Evolutionary conservation across 2,113 vertebrate genomes (phyloP).

Genomic region (Hymenochirus boettgeri): DNA sequence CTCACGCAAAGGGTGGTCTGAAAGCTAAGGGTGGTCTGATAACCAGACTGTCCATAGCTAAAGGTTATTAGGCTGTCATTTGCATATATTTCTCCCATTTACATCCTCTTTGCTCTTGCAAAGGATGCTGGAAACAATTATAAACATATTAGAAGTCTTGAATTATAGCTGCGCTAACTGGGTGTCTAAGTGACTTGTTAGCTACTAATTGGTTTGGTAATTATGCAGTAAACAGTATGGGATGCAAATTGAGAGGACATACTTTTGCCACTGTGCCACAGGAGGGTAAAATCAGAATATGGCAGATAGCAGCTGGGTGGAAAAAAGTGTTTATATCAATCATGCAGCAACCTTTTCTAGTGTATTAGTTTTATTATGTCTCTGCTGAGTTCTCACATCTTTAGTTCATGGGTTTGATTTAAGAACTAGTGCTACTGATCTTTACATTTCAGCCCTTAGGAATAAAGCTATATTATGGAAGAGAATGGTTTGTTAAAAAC

Average conservation of each 20-base stretch:
- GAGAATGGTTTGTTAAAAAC: neutral
- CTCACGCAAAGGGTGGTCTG: constrained; percentile 41
- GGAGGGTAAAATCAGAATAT: constrained; percentile 3
- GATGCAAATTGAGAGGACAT: constrained; percentile 13
- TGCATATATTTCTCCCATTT: constrained; percentile 37
- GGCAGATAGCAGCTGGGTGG: constrained; percentile 6
- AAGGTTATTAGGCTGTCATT: constrained; percentile 38
- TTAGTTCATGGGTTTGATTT: constrained; percentile 17
- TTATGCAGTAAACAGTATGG: constrained; percentile 35
- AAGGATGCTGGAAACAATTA: constrained; percentile 38
- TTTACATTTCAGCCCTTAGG: constrained; percentile 12
- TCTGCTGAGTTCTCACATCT: neutral
- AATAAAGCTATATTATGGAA: constrained; percentile 7
- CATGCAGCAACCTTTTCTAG: constrained; percentile 4
- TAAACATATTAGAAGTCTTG: constrained; percentile 41
- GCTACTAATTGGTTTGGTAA: constrained; percentile 36
- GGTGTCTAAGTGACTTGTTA: constrained; percentile 43
- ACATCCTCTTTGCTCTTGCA: constrained; percentile 20
- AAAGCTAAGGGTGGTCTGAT: constrained; percentile 22
- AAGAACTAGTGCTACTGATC: neutral
- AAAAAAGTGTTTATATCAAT: constrained; percentile 2
- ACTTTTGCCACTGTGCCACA: constrained; percentile 19
- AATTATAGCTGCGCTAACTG: constrained; percentile 41
- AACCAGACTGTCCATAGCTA: constrained; percentile 41
- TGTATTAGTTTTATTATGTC: constrained; percentile 18